These are phyloP conservation scores for Chrysodeixis includens DNA, from an alignment of 2,888 invertebrate species.

Conservation along the genomic window DNA sequence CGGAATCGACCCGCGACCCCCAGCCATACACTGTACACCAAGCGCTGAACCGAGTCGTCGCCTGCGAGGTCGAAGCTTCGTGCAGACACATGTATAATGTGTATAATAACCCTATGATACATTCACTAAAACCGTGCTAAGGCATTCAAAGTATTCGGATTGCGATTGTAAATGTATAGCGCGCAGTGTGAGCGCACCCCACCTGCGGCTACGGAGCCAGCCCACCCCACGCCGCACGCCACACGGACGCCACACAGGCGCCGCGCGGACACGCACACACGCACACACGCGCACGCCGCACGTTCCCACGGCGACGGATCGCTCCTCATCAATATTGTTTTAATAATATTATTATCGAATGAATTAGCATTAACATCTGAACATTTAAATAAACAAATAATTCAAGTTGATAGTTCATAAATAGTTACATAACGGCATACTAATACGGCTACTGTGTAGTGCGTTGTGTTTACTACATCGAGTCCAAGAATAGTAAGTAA, in stretches of 20 bases:
- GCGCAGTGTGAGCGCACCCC: constrained; percentile 42
- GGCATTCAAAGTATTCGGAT: constrained; percentile 38
- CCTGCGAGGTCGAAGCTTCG: background rate
- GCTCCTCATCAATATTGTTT: constrained; percentile 31
- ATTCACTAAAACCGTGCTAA: constrained; percentile 12
- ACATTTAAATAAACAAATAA: constrained; percentile 58
- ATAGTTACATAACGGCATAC: constrained; percentile 57
- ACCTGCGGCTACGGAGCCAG: constrained; percentile 49
- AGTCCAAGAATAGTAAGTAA: constrained; percentile 67
- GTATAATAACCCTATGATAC: background rate
- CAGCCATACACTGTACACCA: background rate
- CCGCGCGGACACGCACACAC: background rate
- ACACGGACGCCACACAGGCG: constrained; percentile 13
- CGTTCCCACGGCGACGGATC: constrained; percentile 7
- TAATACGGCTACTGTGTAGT: constrained; percentile 59
- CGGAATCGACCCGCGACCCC: constrained; percentile 5
- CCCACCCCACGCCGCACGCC: constrained; percentile 35
- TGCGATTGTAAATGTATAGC: constrained; percentile 45
- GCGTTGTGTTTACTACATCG: constrained; percentile 69
- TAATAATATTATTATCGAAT: constrained; percentile 49
- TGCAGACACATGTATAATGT: background rate
- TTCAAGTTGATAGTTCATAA: constrained; percentile 56
- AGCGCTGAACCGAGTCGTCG: constrained; percentile 5
- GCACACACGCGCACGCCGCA: background rate
- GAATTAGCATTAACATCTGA: constrained; percentile 54